Conservation (phyloP, 2,797 vertebrate genomes). For the Neosilurus mollespiculum region DNA sequence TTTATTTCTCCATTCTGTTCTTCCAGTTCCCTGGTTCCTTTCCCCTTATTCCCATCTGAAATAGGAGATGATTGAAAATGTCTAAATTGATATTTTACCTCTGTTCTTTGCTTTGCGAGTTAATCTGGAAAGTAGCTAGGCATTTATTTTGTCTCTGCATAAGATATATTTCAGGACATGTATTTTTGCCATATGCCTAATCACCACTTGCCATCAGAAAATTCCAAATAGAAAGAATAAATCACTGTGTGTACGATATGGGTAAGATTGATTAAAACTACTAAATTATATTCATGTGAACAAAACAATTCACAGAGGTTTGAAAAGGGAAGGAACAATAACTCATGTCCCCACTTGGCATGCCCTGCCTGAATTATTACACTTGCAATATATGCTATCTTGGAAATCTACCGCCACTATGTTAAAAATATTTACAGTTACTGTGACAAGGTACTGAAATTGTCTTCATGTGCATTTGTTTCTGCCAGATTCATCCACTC, state of each 20-base stretch:
- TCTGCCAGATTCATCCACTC: slow-evolving; percentile 5
- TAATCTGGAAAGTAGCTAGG: neutral
- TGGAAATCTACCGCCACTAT: slow-evolving; percentile 25
- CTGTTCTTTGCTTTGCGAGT: neutral
- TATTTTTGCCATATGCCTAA: neutral
- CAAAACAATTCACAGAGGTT: neutral
- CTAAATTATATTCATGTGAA: neutral
- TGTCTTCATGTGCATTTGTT: slow-evolving; percentile 15
- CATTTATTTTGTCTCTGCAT: neutral
- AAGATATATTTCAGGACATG: neutral
- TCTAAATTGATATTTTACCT: neutral
- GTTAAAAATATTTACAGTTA: neutral
- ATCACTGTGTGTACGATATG: neutral
- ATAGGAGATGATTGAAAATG: neutral
- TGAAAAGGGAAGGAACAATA: neutral
- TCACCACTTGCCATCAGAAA: neutral
- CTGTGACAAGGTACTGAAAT: slow-evolving; percentile 23
- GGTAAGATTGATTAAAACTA: slow-evolving; percentile 10
- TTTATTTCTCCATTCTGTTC: slow-evolving; percentile 59
- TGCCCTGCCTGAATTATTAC: neutral
- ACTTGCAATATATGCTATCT: neutral
- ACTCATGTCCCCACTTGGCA: neutral
- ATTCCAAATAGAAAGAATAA: neutral
- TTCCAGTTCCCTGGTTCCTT: slow-evolving; percentile 11
- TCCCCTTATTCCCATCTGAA: slow-evolving; percentile 1